These are phyloP conservation scores for Coleophora deauratella DNA, from an alignment of 2,888 invertebrate species.

Conservation along the genomic window DNA sequence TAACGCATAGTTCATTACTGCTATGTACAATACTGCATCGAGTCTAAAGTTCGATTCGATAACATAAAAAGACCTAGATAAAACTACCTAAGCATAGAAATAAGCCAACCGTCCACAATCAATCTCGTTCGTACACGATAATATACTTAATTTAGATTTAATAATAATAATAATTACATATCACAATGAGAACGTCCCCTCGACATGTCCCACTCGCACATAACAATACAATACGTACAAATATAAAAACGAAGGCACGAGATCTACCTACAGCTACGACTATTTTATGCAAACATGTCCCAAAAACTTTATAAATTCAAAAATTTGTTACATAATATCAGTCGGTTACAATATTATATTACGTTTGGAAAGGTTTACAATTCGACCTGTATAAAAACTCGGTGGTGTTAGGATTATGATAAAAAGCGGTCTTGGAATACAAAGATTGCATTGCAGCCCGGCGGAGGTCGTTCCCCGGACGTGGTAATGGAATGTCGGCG, in stretches of 20 bases:
- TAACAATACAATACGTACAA: constrained; percentile 51
- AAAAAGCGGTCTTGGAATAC: constrained; percentile 67
- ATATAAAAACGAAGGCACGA: constrained; percentile 69
- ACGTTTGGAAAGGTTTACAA: constrained; percentile 42
- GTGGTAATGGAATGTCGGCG: constrained; percentile 64
- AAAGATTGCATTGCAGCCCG: constrained; percentile 42
- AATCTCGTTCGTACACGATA: constrained; percentile 62
- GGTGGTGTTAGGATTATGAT: constrained; percentile 49
- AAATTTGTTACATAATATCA: constrained; percentile 51
- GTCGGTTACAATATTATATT: constrained; percentile 39
- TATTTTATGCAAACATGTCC: constrained; percentile 55
- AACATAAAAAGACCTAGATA: constrained; percentile 48
- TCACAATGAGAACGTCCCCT: constrained; percentile 70
- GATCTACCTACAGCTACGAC: constrained; percentile 65
- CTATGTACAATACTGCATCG: constrained; percentile 70
- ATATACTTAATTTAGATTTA: constrained; percentile 70
- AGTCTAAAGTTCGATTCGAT: constrained; percentile 50
- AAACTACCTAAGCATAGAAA: constrained; percentile 51
- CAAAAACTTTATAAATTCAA: constrained; percentile 52
- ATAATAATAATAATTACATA: constrained; percentile 65
- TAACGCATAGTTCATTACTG: constrained; percentile 59
- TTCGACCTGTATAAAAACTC: constrained; percentile 28
- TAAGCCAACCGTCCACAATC: constrained; percentile 56
- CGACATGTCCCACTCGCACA: constrained; percentile 62
- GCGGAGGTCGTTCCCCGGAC: constrained; percentile 64